Evolutionary conservation across 2,797 vertebrate genomes (phyloP).

Genomic region (Mallotus villosus): DNA sequence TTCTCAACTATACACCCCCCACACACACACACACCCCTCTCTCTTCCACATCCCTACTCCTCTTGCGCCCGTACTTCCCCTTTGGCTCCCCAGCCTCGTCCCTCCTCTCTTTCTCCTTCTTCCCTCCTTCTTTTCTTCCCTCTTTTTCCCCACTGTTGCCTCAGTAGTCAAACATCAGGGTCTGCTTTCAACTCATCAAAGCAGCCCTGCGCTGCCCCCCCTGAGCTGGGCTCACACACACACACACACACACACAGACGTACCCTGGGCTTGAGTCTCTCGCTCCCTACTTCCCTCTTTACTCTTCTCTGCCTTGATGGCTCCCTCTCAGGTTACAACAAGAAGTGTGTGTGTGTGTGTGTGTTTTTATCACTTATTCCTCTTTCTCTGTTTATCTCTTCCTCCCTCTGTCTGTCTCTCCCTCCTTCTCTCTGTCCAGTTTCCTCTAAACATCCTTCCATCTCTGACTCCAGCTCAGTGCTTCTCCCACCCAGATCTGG

Average conservation of each 20-base stretch:
- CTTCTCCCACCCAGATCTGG: too few species aligned
- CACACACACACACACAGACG: background rate
- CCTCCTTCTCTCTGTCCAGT: background rate
- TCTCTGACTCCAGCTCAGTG: background rate
- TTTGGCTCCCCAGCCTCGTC: too few species aligned
- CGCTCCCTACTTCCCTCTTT: background rate
- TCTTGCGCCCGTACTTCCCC: background rate
- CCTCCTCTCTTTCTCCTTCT: background rate
- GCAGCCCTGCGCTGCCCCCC: conserved; percentile 11
- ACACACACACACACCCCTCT: background rate
- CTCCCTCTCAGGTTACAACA: background rate
- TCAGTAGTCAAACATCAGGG: conserved; percentile 37
- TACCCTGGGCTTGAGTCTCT: conserved; percentile 6
- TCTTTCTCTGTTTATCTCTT: background rate
- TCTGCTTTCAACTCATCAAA: conserved; percentile 41
- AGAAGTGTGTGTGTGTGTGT: background rate
- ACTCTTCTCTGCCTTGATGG: too few species aligned
- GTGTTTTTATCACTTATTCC: background rate
- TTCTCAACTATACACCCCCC: too few species aligned
- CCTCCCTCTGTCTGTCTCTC: background rate
- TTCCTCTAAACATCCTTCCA: background rate
- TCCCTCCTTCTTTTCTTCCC: background rate
- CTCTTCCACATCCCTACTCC: background rate
- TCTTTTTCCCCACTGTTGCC: background rate
- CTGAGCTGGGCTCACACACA: background rate